Evolutionary conservation across 2,888 invertebrate genomes (phyloP).

Genomic region (Deilephila elpenor): DNA sequence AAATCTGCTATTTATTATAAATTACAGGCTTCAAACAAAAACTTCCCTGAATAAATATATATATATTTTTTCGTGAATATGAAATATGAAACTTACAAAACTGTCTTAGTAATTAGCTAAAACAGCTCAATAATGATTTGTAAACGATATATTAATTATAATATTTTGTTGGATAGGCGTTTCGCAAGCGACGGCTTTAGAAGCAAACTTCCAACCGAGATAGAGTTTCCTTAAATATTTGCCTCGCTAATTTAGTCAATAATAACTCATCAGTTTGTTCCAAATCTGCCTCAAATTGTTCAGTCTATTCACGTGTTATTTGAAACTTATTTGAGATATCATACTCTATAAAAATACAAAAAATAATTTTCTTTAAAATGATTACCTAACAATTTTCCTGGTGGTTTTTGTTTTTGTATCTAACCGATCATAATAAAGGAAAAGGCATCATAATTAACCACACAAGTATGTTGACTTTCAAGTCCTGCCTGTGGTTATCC

Average conservation of each 20-base stretch:
- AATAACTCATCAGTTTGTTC: not conserved
- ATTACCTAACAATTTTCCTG: too few relatives aligned
- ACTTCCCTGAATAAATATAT: not conserved
- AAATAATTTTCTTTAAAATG: too few relatives aligned
- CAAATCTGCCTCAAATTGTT: not conserved
- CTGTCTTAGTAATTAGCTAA: not conserved
- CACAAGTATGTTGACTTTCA: too few relatives aligned
- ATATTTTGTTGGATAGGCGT: not conserved
- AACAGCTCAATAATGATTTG: not conserved
- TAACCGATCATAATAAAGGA: too few relatives aligned
- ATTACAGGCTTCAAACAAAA: too few relatives aligned
- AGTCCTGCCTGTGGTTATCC: too few relatives aligned
- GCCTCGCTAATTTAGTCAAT: not conserved
- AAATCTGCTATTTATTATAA: too few relatives aligned
- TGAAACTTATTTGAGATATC: too few relatives aligned
- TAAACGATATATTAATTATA: not conserved
- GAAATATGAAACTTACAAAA: not conserved
- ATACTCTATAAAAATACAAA: too few relatives aligned
- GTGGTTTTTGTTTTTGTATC: too few relatives aligned
- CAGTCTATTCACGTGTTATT: not conserved
- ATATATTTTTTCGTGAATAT: not conserved
- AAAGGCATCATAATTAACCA: too few relatives aligned
- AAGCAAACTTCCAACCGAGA: not conserved
- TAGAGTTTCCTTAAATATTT: constrained; percentile 6
- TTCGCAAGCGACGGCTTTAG: not conserved